These are phyloP conservation scores for Artibeus jamaicensis DNA, from an alignment of 2,797 vertebrate species.

Conservation along the genomic window DNA sequence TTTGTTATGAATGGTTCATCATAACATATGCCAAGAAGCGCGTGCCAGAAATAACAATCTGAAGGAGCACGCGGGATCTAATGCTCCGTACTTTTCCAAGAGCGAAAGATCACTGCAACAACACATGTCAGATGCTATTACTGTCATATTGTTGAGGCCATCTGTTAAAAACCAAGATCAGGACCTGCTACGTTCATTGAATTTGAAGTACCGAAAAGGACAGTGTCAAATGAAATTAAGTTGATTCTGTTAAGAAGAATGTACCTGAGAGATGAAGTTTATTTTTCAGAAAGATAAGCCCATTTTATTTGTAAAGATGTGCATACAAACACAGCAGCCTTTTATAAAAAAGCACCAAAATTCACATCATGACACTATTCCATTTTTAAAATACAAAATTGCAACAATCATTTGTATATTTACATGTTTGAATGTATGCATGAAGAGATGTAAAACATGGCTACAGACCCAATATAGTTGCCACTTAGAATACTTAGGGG, in stretches of 20 bases:
- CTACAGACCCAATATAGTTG: not conserved
- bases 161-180: conserved; percentile 85
- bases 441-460: not conserved
- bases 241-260: conserved; percentile 65
- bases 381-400: conserved; percentile 46
- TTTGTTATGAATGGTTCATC: conserved; percentile 82
- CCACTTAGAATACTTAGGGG: not conserved
- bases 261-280: conserved; percentile 59
- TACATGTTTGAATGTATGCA: not conserved
- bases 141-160: conserved; percentile 84
- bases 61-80: conserved; percentile 81
- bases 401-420: not conserved
- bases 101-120: conserved; percentile 83
- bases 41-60: conserved; percentile 85
- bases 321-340: not conserved
- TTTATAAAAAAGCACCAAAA: not conserved
- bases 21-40: conserved; percentile 84
- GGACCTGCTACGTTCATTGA: conserved; percentile 80
- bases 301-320: conserved; percentile 46
- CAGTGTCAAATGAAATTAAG: conserved; percentile 77
- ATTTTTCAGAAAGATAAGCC: conserved; percentile 48
- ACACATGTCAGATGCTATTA: conserved; percentile 87
- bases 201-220: conserved; percentile 77
- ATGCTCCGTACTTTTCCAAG: conserved; percentile 82
- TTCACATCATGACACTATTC: not conserved